These are phyloP conservation scores for Oryzias melastigma DNA, from an alignment of 2,113 vertebrate species.

Conservation along the genomic window DNA sequence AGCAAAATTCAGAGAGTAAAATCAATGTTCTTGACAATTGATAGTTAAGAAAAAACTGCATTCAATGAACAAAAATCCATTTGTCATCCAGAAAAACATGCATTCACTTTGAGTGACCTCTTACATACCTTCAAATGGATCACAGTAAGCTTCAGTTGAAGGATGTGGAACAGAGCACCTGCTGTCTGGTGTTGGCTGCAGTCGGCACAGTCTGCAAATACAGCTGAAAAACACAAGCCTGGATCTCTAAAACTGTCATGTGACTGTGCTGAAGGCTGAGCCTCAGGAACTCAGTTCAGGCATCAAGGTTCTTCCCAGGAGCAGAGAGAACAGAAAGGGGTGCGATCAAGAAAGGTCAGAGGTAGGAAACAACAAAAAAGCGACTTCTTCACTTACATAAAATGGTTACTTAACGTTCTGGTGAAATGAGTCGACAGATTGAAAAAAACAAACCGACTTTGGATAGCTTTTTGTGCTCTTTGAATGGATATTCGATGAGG, in stretches of 20 bases:
- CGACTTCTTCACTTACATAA: neutral
- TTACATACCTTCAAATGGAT: constrained; percentile 42
- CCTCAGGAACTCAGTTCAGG: constrained; percentile 33
- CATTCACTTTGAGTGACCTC: constrained; percentile 13
- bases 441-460: constrained; percentile 44
- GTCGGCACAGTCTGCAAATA: constrained; percentile 7
- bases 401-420: neutral
- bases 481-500: constrained; percentile 29
- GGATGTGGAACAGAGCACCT: constrained; percentile 2
- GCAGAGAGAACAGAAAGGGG: constrained; percentile 12
- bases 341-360: constrained; percentile 2
- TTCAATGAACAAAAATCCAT: constrained; percentile 2
- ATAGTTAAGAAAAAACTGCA: neutral
- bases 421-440: constrained; percentile 6
- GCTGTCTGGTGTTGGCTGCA: constrained; percentile 25
- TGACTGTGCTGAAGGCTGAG: constrained; percentile 52
- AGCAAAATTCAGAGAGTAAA: too few relatives aligned
- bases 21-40: too few relatives aligned
- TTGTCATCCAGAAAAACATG: constrained; percentile 17
- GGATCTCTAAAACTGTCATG: constrained; percentile 45
- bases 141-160: neutral
- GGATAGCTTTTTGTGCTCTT: constrained; percentile 14
- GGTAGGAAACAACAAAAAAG: neutral
- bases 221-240: constrained; percentile 29
- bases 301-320: constrained; percentile 26